A percentile compares a stretch with the other conserved stretches of the same genome.
phyloP scores from a whole-genome alignment of 2,797 vertebrate species.

The Myripristis murdjan region DNA sequence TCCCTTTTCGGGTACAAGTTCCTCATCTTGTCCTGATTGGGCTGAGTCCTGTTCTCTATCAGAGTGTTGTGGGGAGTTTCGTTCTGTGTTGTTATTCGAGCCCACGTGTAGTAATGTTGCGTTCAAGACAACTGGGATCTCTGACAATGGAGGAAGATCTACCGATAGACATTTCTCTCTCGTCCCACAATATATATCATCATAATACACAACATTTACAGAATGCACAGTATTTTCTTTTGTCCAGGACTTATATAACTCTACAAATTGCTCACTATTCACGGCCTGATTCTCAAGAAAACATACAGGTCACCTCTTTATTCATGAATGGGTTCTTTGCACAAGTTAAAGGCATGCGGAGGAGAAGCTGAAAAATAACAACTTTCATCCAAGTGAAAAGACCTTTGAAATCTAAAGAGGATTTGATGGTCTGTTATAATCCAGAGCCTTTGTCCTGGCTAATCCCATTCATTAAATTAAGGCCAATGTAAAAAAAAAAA shows the following conservation, averaged over 20 bases:
- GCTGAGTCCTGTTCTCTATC: too few species aligned
- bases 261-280: slow-evolving; percentile 55
- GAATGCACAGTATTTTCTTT: slow-evolving; percentile 72
- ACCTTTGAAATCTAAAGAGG: slow-evolving; percentile 49
- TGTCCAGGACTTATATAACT: slow-evolving; percentile 69
- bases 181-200: too few species aligned
- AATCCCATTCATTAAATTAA: slow-evolving; percentile 21
- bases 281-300: neutral
- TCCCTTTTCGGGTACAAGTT: too few species aligned
- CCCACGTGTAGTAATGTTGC: too few species aligned
- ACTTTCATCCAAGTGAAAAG: slow-evolving; percentile 16
- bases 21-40: too few species aligned
- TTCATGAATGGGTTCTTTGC: slow-evolving; percentile 45
- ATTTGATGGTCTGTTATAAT: slow-evolving; percentile 50
- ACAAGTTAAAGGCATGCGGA: slow-evolving; percentile 31
- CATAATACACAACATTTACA: too few species aligned
- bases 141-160: too few species aligned
- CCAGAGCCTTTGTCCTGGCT: slow-evolving; percentile 3
- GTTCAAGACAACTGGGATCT: too few species aligned
- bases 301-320: slow-evolving; percentile 41
- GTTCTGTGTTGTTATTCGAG: too few species aligned
- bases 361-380: slow-evolving; percentile 6
- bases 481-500: too few species aligned
- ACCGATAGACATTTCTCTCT: too few species aligned
- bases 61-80: too few species aligned